phyloP scores from a whole-genome alignment of 2,113 vertebrate genomes.

The Perccottus glenii region DNA sequence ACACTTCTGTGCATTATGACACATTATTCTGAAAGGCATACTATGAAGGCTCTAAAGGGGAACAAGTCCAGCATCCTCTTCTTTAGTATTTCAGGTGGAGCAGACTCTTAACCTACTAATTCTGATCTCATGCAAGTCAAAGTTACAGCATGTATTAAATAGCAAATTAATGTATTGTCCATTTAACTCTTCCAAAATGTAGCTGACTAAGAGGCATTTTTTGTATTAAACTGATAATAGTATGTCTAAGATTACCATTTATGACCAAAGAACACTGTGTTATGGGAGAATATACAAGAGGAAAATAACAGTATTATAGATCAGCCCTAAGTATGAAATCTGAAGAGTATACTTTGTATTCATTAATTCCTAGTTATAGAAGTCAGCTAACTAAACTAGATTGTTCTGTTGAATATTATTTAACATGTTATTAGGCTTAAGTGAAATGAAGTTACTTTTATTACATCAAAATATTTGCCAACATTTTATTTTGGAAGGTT shows the following conservation, averaged over 20 bases:
- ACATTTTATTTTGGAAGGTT: constrained; percentile 48
- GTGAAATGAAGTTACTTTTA: constrained; percentile 43
- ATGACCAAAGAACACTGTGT: constrained; percentile 80
- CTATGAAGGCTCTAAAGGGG: background rate
- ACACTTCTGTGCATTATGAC: constrained; percentile 30
- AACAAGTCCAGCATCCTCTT: background rate
- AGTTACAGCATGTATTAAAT: no score
- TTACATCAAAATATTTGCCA: constrained; percentile 60
- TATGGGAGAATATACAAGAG: constrained; percentile 17
- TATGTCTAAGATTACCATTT: constrained; percentile 25
- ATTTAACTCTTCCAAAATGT: background rate
- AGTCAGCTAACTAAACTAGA: constrained; percentile 9
- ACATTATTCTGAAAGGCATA: constrained; percentile 34
- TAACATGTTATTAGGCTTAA: constrained; percentile 17
- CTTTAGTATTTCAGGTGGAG: no score
- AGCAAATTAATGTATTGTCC: background rate
- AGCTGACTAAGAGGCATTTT: background rate
- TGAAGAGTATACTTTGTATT: background rate
- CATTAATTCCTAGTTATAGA: background rate
- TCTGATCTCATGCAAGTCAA: no score
- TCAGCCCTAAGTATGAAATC: background rate
- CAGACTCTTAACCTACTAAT: no score
- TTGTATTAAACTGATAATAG: background rate
- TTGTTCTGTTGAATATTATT: constrained; percentile 31
- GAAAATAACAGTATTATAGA: constrained; percentile 1